Evolutionary conservation across 92 coral and sea anemone species (phyloP).

Genomic region (Zoanthus sansibaricus): DNA sequence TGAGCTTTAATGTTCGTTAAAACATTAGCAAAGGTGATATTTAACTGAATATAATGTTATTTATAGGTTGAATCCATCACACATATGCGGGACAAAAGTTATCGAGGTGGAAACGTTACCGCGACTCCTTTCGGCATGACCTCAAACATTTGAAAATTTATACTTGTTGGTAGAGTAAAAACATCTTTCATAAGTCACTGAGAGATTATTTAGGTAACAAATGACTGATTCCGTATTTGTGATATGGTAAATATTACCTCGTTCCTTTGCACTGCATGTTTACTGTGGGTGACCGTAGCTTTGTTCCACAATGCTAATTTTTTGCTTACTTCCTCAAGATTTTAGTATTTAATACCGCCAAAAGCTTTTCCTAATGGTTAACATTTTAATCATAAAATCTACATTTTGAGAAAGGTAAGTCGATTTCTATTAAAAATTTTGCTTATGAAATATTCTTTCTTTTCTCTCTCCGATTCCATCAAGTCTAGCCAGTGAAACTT

Average conservation of each 20-base stretch:
- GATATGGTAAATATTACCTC: neutral
- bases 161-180: neutral
- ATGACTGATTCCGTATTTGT: neutral
- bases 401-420: neutral
- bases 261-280: neutral
- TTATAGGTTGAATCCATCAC: neutral
- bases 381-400: too few species aligned
- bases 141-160: neutral
- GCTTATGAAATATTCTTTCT: neutral
- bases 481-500: slow-evolving; percentile 42
- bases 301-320: neutral
- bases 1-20: neutral
- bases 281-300: neutral
- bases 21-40: neutral
- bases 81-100: neutral
- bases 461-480: neutral
- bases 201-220: neutral
- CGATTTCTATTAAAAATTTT: neutral
- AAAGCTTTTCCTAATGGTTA: too few species aligned
- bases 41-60: neutral
- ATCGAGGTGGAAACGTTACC: neutral
- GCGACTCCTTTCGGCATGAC: neutral
- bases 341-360: too few species aligned
- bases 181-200: neutral
- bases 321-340: too few species aligned